These are phyloP conservation scores for Bubo blakistoni DNA, from an alignment of 2,113 vertebrate genomes.

Conservation along the genomic window DNA sequence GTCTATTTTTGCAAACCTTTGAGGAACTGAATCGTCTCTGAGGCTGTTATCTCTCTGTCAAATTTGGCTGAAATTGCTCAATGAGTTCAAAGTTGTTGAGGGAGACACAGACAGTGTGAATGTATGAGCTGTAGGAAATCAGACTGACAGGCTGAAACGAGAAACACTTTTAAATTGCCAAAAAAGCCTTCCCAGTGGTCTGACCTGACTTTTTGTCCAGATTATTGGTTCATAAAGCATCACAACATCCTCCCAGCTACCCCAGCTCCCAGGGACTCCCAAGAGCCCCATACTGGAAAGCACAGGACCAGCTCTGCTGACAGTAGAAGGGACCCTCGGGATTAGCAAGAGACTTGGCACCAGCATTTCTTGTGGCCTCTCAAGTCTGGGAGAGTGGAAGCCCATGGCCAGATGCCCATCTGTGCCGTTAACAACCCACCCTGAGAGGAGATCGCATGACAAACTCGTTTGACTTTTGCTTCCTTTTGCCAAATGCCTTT, in stretches of 20 bases:
- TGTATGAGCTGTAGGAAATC: conserved; percentile 8
- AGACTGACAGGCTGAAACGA: conserved; percentile 36
- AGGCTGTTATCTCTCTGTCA: conserved; percentile 52
- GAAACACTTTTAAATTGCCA: conserved; percentile 18
- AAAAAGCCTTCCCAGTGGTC: neutral
- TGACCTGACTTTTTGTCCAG: neutral
- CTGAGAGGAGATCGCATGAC: accelerated
- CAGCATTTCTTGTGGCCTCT: neutral
- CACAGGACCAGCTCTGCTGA: neutral
- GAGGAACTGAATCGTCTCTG: conserved; percentile 33
- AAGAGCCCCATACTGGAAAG: neutral
- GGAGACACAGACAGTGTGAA: conserved; percentile 4
- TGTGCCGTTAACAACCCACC: neutral
- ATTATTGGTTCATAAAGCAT: neutral
- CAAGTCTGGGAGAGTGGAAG: neutral
- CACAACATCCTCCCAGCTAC: neutral
- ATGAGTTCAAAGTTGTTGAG: conserved; percentile 48
- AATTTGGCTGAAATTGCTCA: conserved; percentile 54
- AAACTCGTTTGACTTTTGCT: neutral
- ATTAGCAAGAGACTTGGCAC: neutral
- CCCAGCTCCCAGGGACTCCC: neutral
- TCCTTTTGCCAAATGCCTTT: neutral
- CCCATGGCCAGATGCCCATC: neutral
- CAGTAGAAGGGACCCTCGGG: neutral
- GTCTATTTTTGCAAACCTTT: conserved; percentile 34